Percentiles rank a stretch among this genome's conserved stretches.
Conservation (phyloP, 2,797 vertebrate genomes). For the Gobio occitaniae region DNA sequence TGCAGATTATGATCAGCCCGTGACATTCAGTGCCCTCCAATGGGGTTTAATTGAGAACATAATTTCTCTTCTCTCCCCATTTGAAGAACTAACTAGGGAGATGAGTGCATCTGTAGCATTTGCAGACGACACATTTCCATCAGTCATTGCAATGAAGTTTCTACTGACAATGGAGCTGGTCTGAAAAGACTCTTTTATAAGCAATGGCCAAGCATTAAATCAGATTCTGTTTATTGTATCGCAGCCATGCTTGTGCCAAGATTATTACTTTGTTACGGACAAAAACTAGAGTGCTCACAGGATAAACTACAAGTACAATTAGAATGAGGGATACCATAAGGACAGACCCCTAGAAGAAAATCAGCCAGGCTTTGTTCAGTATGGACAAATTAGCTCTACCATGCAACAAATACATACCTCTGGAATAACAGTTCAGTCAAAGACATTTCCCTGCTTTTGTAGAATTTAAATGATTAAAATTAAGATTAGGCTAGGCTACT, state of each 20-base stretch:
- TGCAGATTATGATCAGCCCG: constrained; percentile 32
- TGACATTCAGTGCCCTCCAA: constrained; percentile 27
- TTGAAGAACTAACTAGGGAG: constrained; percentile 26
- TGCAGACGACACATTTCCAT: neutral
- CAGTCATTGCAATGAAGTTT: neutral
- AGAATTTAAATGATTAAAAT: neutral
- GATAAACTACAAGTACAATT: constrained; percentile 1
- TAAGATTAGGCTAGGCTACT: no score
- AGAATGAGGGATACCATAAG: neutral
- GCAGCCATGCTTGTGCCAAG: constrained; percentile 1
- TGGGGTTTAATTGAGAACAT: constrained; percentile 25
- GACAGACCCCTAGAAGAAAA: neutral
- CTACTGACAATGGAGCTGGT: constrained; percentile 6
- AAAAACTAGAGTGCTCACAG: neutral
- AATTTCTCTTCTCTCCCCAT: constrained; percentile 20
- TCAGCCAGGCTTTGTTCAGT: neutral
- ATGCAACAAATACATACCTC: neutral
- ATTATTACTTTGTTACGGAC: neutral
- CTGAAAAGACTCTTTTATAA: constrained; percentile 14
- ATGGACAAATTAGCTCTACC: neutral
- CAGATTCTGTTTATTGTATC: constrained; percentile 7
- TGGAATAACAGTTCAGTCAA: neutral
- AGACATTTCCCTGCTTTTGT: neutral
- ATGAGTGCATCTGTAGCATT: constrained; percentile 9
- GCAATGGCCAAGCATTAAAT: neutral